Percentiles rank a stretch among this genome's conserved stretches.
These are phyloP conservation scores for Notechis scutatus DNA, from an alignment of 2,113 vertebrate genomes.

Conservation along the genomic window DNA sequence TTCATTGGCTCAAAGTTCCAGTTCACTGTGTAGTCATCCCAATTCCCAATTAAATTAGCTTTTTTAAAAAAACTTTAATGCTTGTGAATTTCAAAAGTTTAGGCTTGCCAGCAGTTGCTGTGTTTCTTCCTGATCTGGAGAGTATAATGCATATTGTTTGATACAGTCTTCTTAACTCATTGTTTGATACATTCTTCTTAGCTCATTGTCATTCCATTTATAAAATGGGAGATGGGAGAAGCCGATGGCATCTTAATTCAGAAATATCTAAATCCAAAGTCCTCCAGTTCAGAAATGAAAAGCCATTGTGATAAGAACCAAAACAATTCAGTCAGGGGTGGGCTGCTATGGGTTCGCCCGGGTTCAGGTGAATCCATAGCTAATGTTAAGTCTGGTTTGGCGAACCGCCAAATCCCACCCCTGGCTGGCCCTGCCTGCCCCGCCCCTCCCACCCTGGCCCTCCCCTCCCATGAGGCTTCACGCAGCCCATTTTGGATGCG, in stretches of 20 bases:
- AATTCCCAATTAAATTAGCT: conserved; percentile 44
- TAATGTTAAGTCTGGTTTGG: too few relatives aligned
- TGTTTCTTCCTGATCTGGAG: neutral
- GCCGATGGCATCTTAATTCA: neutral
- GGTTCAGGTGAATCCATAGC: too few relatives aligned
- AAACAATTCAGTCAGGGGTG: too few relatives aligned
- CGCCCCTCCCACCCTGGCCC: too few relatives aligned
- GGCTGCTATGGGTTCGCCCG: too few relatives aligned
- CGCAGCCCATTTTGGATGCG: too few relatives aligned
- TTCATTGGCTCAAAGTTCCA: conserved; percentile 31
- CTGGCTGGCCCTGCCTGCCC: too few relatives aligned
- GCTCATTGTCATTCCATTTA: neutral
- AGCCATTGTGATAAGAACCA: neutral
- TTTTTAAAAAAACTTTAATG: conserved; percentile 1
- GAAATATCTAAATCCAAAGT: neutral
- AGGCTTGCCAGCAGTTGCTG: neutral
- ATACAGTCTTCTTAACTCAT: neutral
- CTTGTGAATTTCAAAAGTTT: conserved; percentile 3
- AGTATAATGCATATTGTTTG: neutral
- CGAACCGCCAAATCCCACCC: too few relatives aligned
- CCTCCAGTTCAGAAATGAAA: neutral
- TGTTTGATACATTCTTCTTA: neutral
- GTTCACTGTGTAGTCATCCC: conserved; percentile 19
- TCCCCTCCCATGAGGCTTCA: too few relatives aligned
- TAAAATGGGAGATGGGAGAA: neutral